Conservation (phyloP, 2,888 invertebrate species). For the Graphium colonna region DNA sequence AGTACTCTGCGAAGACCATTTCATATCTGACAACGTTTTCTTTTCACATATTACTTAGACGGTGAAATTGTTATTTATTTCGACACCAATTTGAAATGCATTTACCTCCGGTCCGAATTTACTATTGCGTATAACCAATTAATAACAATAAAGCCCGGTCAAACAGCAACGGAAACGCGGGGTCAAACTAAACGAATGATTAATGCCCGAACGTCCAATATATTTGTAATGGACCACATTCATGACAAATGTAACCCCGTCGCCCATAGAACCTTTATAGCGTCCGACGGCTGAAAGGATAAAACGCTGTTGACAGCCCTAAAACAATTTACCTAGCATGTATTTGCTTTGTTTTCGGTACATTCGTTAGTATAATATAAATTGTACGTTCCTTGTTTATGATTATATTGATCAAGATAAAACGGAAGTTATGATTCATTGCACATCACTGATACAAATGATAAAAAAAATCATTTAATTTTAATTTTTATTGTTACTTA, state of each 20-base stretch:
- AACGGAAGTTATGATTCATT: neutral
- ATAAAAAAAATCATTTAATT: neutral
- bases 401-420: neutral
- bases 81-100: constrained; percentile 9
- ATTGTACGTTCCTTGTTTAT: neutral
- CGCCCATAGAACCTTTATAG: constrained; percentile 11
- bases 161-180: constrained; percentile 20
- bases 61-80: neutral
- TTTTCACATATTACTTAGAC: no score
- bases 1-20: no score
- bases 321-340: constrained; percentile 14
- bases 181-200: constrained; percentile 22
- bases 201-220: constrained; percentile 22
- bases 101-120: constrained; percentile 12
- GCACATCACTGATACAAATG: neutral
- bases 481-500: neutral
- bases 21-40: no score
- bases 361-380: neutral
- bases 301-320: constrained; percentile 8
- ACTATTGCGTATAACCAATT: constrained; percentile 15
- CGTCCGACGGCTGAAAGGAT: constrained; percentile 9
- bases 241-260: constrained; percentile 19
- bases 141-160: constrained; percentile 23
- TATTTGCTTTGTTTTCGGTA: neutral
- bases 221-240: constrained; percentile 24